Evolutionary conservation across 2,888 invertebrate genomes (phyloP).

Genomic region (Erebia epiphron): DNA sequence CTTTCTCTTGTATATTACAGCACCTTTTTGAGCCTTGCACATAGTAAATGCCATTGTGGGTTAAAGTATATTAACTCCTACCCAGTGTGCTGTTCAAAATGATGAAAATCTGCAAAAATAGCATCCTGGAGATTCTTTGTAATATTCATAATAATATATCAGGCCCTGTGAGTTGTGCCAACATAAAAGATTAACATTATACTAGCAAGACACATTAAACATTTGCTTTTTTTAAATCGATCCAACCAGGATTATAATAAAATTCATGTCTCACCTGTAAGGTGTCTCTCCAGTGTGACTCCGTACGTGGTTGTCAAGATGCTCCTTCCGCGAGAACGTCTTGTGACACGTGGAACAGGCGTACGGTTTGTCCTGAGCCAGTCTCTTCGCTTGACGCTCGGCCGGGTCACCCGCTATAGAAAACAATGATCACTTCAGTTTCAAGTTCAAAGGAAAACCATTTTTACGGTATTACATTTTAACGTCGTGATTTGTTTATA

Average conservation of each 20-base stretch:
- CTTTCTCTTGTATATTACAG: too few relatives aligned
- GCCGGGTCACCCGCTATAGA: slow-evolving; percentile 68
- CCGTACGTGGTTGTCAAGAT: slow-evolving; percentile 92
- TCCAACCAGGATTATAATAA: too few relatives aligned
- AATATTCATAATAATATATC: too few relatives aligned
- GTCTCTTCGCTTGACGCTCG: slow-evolving; percentile 91
- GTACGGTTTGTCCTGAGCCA: slow-evolving; percentile 93
- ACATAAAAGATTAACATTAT: too few relatives aligned
- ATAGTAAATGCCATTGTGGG: too few relatives aligned
- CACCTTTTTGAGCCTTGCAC: too few relatives aligned
- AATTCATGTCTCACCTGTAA: slow-evolving; percentile 73
- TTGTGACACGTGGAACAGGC: slow-evolving; percentile 93
- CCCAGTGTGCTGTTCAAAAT: too few relatives aligned
- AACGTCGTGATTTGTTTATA: background rate
- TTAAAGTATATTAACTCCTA: too few relatives aligned
- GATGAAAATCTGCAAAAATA: too few relatives aligned
- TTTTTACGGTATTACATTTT: background rate
- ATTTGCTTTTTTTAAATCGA: too few relatives aligned
- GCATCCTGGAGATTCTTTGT: too few relatives aligned
- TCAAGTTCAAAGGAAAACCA: background rate
- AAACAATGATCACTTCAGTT: background rate
- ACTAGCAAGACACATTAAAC: background rate
- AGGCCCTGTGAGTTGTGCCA: too few relatives aligned
- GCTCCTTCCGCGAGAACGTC: slow-evolving; percentile 93
- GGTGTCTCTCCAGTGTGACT: slow-evolving; percentile 93